Conservation (phyloP, 2,113 vertebrate genomes). For the Amblyopsis rosae region DNA sequence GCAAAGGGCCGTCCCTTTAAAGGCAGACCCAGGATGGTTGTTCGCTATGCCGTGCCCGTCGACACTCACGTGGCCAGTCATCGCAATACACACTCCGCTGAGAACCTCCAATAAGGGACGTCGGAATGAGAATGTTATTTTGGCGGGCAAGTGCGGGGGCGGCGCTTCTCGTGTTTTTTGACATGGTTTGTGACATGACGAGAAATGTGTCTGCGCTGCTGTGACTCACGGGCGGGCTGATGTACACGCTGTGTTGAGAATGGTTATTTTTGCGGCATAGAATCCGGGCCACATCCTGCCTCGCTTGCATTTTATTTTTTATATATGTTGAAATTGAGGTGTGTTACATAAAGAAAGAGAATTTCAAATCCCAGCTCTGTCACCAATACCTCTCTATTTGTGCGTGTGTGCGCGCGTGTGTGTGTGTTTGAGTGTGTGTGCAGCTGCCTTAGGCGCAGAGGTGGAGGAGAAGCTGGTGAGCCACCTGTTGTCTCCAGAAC, state of each 20-base stretch:
- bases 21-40: constrained; percentile 3
- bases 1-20: neutral
- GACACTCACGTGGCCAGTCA: constrained; percentile 6
- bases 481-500: constrained; percentile 75
- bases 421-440: neutral
- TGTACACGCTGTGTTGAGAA: too few relatives aligned
- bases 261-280: too few relatives aligned
- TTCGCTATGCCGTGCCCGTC: constrained; percentile 3
- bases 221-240: too few relatives aligned
- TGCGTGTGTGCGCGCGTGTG: neutral
- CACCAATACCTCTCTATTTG: neutral
- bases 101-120: constrained; percentile 37
- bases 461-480: constrained; percentile 77
- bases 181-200: neutral
- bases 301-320: too few relatives aligned
- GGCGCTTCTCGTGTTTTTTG: constrained; percentile 21
- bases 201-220: neutral
- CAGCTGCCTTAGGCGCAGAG: constrained; percentile 68
- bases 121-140: constrained; percentile 7
- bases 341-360: too few relatives aligned
- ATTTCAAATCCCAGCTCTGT: too few relatives aligned
- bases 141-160: neutral
- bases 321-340: too few relatives aligned
- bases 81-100: constrained; percentile 19
- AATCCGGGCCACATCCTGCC: too few relatives aligned